Evolutionary conservation across 2,797 vertebrate genomes (phyloP).

Genomic region (Notamacropus eugenii): DNA sequence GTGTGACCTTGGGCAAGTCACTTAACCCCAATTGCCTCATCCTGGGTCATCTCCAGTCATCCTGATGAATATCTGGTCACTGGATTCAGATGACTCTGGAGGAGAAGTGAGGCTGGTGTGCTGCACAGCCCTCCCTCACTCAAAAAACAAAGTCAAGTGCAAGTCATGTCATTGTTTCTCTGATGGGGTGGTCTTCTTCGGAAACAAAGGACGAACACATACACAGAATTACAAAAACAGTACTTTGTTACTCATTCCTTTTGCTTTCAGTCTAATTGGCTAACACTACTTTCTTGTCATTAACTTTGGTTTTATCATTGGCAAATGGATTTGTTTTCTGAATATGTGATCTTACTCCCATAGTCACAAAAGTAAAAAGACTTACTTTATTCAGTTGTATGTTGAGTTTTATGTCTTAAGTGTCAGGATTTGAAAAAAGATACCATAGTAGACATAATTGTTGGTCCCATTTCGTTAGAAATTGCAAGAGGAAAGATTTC

Average conservation of each 20-base stretch:
- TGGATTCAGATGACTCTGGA: too few species aligned
- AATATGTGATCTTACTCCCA: constrained; percentile 6
- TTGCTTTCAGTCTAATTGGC: constrained; percentile 19
- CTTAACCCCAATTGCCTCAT: too few species aligned
- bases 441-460: neutral
- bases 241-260: constrained; percentile 19
- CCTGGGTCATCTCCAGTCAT: too few species aligned
- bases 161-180: too few species aligned
- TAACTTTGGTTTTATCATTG: constrained; percentile 23
- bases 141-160: too few species aligned
- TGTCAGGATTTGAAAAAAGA: neutral
- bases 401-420: neutral
- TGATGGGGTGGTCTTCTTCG: too few species aligned
- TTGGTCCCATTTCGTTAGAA: neutral
- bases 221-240: neutral
- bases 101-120: too few species aligned
- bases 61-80: too few species aligned
- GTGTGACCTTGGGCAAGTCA: too few species aligned
- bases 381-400: constrained; percentile 1
- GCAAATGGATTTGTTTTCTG: constrained; percentile 34
- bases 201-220: too few species aligned
- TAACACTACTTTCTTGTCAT: constrained; percentile 12
- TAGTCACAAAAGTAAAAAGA: neutral
- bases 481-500: constrained; percentile 15
- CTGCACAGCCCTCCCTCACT: too few species aligned